These are phyloP conservation scores for Nesometra sesokonis DNA, from an alignment of 35 echinoderm and acorn worm species.

Conservation along the genomic window DNA sequence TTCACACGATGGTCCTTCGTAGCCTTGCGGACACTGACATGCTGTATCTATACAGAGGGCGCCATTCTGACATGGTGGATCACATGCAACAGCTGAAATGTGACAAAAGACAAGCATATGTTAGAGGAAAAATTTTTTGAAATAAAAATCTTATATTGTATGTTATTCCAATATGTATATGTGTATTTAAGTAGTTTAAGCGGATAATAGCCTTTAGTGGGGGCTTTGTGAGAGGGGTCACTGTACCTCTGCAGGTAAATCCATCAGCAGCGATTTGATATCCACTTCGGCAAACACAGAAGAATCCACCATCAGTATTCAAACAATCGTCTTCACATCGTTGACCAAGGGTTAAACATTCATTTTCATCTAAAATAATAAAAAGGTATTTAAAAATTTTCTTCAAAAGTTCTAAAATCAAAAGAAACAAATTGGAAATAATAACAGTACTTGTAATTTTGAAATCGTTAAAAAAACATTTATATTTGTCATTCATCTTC, in stretches of 20 bases:
- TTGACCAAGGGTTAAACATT: not conserved
- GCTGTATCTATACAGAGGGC: slow-evolving; percentile 12
- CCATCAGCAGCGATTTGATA: not conserved
- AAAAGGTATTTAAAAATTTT: too few relatives aligned
- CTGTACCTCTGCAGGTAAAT: not conserved
- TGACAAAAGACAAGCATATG: not conserved
- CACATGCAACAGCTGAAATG: slow-evolving; percentile 19
- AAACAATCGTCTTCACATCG: not conserved
- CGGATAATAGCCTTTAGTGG: not conserved
- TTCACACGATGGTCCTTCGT: slow-evolving; percentile 42
- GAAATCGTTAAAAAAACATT: too few relatives aligned
- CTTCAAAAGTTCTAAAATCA: too few relatives aligned
- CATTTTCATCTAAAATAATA: not conserved
- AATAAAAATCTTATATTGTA: not conserved
- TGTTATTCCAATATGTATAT: too few relatives aligned
- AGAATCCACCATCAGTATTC: not conserved
- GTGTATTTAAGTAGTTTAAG: too few relatives aligned
- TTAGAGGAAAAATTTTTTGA: not conserved
- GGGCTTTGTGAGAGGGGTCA: too few relatives aligned
- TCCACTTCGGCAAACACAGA: not conserved
- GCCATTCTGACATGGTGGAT: slow-evolving; percentile 43
- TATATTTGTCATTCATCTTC: too few relatives aligned
- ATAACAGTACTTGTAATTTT: too few relatives aligned
- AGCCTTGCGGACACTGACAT: slow-evolving; percentile 42
- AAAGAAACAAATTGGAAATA: too few relatives aligned